These are phyloP conservation scores for Otis tarda DNA, from an alignment of 2,113 vertebrate species.

Conservation along the genomic window DNA sequence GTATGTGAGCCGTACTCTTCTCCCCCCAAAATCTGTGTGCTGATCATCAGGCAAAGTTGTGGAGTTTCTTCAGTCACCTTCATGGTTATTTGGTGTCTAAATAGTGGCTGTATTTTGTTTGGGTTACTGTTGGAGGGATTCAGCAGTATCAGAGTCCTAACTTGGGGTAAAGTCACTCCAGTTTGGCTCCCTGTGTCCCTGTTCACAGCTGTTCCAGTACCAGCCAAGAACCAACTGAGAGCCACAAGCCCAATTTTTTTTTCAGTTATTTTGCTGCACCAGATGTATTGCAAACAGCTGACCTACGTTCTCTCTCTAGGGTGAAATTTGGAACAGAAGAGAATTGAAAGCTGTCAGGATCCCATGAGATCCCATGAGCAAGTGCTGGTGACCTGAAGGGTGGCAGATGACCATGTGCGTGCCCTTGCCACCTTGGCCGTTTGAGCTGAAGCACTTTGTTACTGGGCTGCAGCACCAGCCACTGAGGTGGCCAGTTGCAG, in stretches of 20 bases:
- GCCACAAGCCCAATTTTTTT: neutral
- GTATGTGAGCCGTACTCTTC: neutral
- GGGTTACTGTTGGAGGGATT: neutral
- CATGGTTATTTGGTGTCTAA: neutral
- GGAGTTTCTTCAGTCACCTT: neutral
- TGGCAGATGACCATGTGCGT: rapidly evolving
- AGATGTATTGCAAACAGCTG: neutral
- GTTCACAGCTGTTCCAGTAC: neutral
- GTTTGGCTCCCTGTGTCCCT: neutral
- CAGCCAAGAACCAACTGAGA: neutral
- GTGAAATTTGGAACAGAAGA: neutral
- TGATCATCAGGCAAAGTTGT: rapidly evolving
- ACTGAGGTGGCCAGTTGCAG: neutral
- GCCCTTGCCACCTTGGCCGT: rapidly evolving
- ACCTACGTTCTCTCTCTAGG: neutral
- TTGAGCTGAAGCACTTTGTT: neutral
- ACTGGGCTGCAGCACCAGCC: neutral
- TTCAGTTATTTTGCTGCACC: neutral
- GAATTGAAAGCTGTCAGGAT: neutral
- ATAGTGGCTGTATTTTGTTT: neutral
- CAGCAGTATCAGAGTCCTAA: neutral
- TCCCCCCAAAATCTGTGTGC: neutral
- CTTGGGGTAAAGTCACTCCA: neutral
- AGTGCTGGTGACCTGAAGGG: neutral
- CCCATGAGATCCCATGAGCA: neutral